Evolutionary conservation across 2,888 invertebrate species (phyloP).

Genomic region (Cataglyphis livida): DNA sequence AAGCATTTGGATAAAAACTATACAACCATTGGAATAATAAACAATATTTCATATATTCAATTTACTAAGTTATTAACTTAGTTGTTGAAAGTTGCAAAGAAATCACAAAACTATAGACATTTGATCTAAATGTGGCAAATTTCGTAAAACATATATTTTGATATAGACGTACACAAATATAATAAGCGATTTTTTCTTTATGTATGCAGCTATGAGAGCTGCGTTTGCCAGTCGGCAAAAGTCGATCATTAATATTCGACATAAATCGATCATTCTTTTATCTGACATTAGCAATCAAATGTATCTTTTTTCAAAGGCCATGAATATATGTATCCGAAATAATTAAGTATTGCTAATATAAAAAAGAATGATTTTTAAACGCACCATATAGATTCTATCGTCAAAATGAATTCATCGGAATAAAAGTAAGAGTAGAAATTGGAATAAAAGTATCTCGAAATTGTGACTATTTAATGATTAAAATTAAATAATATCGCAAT

Average conservation of each 20-base stretch:
- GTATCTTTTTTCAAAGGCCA: neutral
- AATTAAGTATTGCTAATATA: neutral
- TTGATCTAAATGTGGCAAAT: neutral
- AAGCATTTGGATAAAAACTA: neutral
- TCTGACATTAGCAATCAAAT: neutral
- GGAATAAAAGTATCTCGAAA: neutral
- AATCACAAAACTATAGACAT: neutral
- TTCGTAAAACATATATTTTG: neutral
- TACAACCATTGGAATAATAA: neutral
- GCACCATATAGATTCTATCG: neutral
- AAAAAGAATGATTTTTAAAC: neutral
- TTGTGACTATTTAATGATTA: neutral
- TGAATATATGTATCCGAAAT: neutral
- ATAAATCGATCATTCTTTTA: slow-evolving; percentile 19
- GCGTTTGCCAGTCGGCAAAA: neutral
- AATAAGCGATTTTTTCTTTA: neutral
- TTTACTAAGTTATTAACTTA: neutral
- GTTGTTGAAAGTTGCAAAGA: neutral
- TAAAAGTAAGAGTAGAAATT: too few relatives aligned
- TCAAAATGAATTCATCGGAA: neutral
- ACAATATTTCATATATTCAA: neutral
- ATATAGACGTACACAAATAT: neutral
- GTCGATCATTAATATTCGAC: neutral
- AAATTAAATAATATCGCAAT: neutral
- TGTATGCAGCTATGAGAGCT: neutral